A percentile compares a stretch with the other conserved stretches of the same genome.
These are phyloP conservation scores for Tinea trinotella DNA, from an alignment of 2,888 invertebrate species.

Conservation along the genomic window DNA sequence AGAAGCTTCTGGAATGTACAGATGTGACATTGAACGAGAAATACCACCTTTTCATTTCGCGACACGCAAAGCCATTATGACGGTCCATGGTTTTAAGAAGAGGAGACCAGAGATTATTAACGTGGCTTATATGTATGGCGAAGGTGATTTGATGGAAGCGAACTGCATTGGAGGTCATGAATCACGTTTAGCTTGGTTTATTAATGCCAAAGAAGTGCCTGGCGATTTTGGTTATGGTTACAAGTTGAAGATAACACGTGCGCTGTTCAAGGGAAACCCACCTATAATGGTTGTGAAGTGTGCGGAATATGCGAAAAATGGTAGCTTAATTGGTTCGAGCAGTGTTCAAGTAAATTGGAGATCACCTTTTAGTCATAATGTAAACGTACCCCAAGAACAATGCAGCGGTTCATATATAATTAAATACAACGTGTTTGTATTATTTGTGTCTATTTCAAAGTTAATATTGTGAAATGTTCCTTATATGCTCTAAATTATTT, in stretches of 20 bases:
- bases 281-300: constrained; percentile 64
- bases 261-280: constrained; percentile 53
- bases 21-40: constrained; percentile 56
- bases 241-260: constrained; percentile 39
- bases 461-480: constrained; percentile 18
- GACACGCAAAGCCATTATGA: constrained; percentile 47
- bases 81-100: constrained; percentile 42
- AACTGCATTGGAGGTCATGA: constrained; percentile 47
- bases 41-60: constrained; percentile 51
- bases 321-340: constrained; percentile 46
- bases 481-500: neutral
- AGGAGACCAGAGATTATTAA: too few relatives aligned
- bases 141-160: constrained; percentile 49
- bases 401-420: constrained; percentile 24
- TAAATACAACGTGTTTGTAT: constrained; percentile 14
- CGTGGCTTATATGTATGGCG: constrained; percentile 48
- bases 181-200: constrained; percentile 54
- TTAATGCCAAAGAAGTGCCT: too few relatives aligned
- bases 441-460: constrained; percentile 19
- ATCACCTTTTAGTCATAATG: too few relatives aligned
- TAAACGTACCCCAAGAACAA: constrained; percentile 33
- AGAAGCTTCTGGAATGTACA: constrained; percentile 52
- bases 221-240: too few relatives aligned
- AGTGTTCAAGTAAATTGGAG: constrained; percentile 45
- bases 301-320: constrained; percentile 64